A percentile compares a stretch with the other conserved stretches of the same genome.
Evolutionary conservation across 2,888 invertebrate species (phyloP).

Genomic region (Lasiommata megera): DNA sequence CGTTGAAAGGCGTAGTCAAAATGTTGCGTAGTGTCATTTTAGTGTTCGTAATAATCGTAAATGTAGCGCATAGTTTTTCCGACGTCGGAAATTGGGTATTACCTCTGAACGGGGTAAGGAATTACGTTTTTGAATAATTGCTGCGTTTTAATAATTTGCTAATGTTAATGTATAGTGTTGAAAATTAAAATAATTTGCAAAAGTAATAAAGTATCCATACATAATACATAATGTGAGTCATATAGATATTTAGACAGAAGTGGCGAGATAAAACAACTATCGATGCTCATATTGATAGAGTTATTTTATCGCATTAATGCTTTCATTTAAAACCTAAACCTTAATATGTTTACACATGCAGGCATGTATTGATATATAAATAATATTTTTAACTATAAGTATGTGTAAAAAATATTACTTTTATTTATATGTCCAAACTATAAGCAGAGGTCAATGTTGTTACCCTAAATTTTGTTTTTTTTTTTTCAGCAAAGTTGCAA

Average conservation of each 20-base stretch:
- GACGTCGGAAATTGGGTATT: constrained; percentile 86
- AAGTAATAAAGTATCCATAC: not conserved
- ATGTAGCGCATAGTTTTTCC: constrained; percentile 71
- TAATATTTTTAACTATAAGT: too few relatives aligned
- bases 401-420: too few relatives aligned
- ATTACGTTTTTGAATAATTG: not conserved
- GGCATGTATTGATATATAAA: too few relatives aligned
- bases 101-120: constrained; percentile 77
- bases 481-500: constrained; percentile 64
- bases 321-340: too few relatives aligned
- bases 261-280: not conserved
- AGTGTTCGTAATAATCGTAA: constrained; percentile 50
- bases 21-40: constrained; percentile 58
- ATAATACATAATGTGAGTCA: not conserved
- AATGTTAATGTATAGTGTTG: not conserved
- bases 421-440: too few relatives aligned
- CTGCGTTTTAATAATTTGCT: not conserved
- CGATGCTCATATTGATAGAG: not conserved
- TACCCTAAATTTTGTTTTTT: not conserved
- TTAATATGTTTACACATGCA: too few relatives aligned
- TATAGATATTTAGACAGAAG: not conserved
- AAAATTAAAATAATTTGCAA: not conserved
- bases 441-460: too few relatives aligned
- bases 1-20: constrained; percentile 36
- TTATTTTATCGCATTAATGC: not conserved